Conservation (phyloP, 1,140 invertebrate genomes). For the Phymastichus coffea region DNA sequence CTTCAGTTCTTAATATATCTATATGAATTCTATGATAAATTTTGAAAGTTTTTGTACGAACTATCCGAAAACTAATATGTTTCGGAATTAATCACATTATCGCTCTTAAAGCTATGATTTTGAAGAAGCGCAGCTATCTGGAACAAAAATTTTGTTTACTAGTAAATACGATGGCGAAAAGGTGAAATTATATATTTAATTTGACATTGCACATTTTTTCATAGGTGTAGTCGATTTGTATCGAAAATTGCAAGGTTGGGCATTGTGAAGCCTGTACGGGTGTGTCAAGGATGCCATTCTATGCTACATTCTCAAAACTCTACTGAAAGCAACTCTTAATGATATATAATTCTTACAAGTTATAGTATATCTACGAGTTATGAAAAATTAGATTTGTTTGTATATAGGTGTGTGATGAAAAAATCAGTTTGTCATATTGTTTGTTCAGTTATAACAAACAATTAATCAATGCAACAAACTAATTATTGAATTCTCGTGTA, state of each 20-base stretch:
- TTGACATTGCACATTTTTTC: background rate
- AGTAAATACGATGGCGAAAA: too few relatives aligned
- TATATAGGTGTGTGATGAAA: constrained; percentile 35
- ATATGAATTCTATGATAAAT: too few relatives aligned
- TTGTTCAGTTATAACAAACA: constrained; percentile 3
- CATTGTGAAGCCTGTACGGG: constrained; percentile 87
- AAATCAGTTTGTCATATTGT: constrained; percentile 9
- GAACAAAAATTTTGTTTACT: too few relatives aligned
- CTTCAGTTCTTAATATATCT: too few relatives aligned
- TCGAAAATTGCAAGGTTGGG: constrained; percentile 89
- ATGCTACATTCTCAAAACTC: constrained; percentile 51
- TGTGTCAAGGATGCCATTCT: constrained; percentile 83
- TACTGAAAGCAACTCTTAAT: constrained; percentile 48
- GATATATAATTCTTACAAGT: background rate
- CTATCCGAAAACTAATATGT: too few relatives aligned
- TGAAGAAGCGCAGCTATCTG: too few relatives aligned
- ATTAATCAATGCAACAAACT: constrained; percentile 19
- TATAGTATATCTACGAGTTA: constrained; percentile 25
- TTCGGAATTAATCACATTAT: too few relatives aligned
- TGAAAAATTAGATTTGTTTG: constrained; percentile 33
- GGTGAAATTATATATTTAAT: too few relatives aligned
- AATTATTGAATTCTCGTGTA: constrained; percentile 10
- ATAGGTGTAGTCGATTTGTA: constrained; percentile 87
- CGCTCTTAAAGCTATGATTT: too few relatives aligned
- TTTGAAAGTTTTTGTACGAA: too few relatives aligned